A percentile compares a stretch with the other conserved stretches of the same genome.
Evolutionary conservation across 1,140 invertebrate species (phyloP).

Genomic region (Cotesia chilonis): DNA sequence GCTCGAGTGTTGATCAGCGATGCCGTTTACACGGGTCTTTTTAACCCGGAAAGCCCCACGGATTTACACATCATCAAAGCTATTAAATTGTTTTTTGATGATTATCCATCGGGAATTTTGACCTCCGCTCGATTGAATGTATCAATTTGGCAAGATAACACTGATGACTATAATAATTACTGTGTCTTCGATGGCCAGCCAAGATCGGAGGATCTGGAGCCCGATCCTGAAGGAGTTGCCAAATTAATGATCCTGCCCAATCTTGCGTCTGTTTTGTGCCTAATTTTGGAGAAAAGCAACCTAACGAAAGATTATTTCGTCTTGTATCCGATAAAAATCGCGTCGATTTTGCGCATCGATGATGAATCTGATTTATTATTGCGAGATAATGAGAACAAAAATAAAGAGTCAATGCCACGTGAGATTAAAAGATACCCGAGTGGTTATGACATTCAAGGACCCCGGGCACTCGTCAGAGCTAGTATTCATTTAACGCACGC

Average conservation of each 20-base stretch:
- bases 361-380: not conserved
- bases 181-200: slow-evolving; percentile 59
- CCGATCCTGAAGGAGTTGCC: slow-evolving; percentile 42
- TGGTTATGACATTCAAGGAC: slow-evolving; percentile 50
- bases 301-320: slow-evolving; percentile 56
- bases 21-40: slow-evolving; percentile 51
- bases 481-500: slow-evolving; percentile 55
- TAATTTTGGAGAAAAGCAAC: slow-evolving; percentile 56
- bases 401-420: slow-evolving; percentile 24
- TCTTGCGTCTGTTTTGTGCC: slow-evolving; percentile 48
- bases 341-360: slow-evolving; percentile 23
- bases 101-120: slow-evolving; percentile 48
- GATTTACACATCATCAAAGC: slow-evolving; percentile 54
- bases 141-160: slow-evolving; percentile 54
- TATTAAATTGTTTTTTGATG: slow-evolving; percentile 54
- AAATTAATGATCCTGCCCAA: slow-evolving; percentile 54
- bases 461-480: slow-evolving; percentile 52
- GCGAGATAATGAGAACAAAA: slow-evolving; percentile 22
- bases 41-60: slow-evolving; percentile 51
- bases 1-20: slow-evolving; percentile 52
- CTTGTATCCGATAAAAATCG: slow-evolving; percentile 46
- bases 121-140: slow-evolving; percentile 53
- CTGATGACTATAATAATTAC: slow-evolving; percentile 30
- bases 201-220: slow-evolving; percentile 44
- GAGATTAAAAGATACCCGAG: slow-evolving; percentile 43